A percentile compares a stretch with the other conserved stretches of the same genome.
These are phyloP conservation scores for Matsumurasca onukii DNA, from an alignment of 1,140 invertebrate species.

Conservation along the genomic window DNA sequence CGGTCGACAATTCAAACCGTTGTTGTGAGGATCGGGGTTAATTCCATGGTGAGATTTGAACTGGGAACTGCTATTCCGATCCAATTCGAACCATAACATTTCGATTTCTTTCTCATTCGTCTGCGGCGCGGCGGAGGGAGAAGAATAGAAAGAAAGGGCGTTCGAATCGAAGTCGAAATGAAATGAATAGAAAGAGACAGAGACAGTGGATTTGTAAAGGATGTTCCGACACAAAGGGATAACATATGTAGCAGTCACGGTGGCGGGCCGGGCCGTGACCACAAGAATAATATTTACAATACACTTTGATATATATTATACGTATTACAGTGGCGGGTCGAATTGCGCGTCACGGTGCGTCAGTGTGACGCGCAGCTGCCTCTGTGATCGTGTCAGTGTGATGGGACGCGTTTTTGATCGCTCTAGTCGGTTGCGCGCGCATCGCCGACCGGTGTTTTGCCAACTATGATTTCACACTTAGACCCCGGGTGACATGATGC, in stretches of 20 bases:
- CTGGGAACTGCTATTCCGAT: no score
- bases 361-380: not conserved
- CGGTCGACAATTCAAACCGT: no score
- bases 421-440: not conserved
- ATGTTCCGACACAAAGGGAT: not conserved
- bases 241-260: slow-evolving; percentile 29
- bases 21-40: no score
- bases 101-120: slow-evolving; percentile 27
- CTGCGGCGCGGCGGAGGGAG: not conserved
- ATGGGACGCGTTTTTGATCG: not conserved
- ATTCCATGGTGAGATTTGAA: no score
- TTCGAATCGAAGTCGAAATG: slow-evolving; percentile 13
- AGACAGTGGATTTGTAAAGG: slow-evolving; percentile 21
- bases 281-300: slow-evolving; percentile 31
- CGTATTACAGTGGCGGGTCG: slow-evolving; percentile 26
- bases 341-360: not conserved
- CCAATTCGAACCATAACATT: slow-evolving; percentile 31
- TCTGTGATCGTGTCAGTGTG: not conserved
- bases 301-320: slow-evolving; percentile 29
- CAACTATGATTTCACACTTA: not conserved
- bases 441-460: not conserved
- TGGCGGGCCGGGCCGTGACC: slow-evolving; percentile 7
- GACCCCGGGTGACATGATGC: no score
- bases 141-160: slow-evolving; percentile 14
- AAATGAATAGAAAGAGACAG: slow-evolving; percentile 25